Conservation (phyloP, 2,113 vertebrate species). For the Hippopotamus amphibius region DNA sequence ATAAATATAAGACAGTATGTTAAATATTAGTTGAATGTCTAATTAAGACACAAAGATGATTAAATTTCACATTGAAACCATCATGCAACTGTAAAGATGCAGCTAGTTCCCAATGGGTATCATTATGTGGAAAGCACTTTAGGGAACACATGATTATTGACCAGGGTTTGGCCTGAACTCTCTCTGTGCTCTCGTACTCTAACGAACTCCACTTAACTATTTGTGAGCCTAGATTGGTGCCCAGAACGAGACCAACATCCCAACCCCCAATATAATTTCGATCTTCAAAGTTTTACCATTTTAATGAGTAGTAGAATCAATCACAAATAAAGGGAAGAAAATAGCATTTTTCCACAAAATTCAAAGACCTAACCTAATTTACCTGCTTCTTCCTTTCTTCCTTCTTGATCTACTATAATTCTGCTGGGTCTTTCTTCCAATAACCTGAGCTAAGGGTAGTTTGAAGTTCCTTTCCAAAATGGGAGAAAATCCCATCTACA, state of each 20-base stretch:
- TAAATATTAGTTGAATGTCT: background rate
- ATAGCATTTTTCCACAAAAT: background rate
- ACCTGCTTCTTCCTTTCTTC: background rate
- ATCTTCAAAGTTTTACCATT: background rate
- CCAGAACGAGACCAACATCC: background rate
- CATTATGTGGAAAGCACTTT: background rate
- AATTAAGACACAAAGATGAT: background rate
- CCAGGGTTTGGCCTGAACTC: background rate
- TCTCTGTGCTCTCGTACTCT: background rate
- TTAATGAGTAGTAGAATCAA: background rate
- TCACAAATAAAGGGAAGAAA: background rate
- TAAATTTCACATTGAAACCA: background rate
- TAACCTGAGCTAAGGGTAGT: background rate
- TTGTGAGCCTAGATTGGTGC: background rate
- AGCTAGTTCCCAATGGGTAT: background rate
- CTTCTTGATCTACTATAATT: background rate
- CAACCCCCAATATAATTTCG: background rate
- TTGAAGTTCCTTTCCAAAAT: background rate
- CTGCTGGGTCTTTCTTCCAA: background rate
- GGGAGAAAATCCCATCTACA: background rate
- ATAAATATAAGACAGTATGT: background rate
- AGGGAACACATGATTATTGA: background rate
- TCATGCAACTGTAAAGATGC: background rate
- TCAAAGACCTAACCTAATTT: background rate
- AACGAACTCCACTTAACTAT: background rate